Base-by-base conservation (phyloP, 2,888 invertebrate species). In the Oithona nana region DNA sequence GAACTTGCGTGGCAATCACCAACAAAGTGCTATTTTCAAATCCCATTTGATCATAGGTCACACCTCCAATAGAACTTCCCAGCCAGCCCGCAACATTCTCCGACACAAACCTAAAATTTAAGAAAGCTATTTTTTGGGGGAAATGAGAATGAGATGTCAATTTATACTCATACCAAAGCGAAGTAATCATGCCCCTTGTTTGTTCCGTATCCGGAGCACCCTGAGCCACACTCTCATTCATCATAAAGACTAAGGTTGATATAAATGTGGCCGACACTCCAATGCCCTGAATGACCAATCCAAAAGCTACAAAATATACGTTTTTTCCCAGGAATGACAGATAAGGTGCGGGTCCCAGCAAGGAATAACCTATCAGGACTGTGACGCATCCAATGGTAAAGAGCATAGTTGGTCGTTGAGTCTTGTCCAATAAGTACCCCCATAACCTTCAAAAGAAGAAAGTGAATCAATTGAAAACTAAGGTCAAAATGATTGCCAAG, bases 301-400 rank as follows among this genome's bases (percentile, higher is more conserved):
- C 58, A 22, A 58, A 24, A 13, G 39, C 48, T 11, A 58, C 48
- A 20, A 58, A n/a, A 22, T 58, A 58, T n/a, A 48, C 26, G 39
- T 31, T 58, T 22, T 48, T 28, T 11, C 39, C 39, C 22, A 58
- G 57, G 11, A 66, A 58, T 26, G 82, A 79, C 49, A 88, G 72
- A 71, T 86, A 85, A 0, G 86, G 85, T 1, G 84, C 85, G 0
- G 90, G 89, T 16, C 88, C 90, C 20, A 88, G 76, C 0, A 88
- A 75, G 64, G 80, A 72, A 71, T 88, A 86, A 3, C 83, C 86
- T 0, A 76, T 71, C 1, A 83, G 77, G 1, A 86, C 78, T 59
- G 83, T 77, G 2, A 79, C 62, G 63, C 83, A 82, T 1, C 87
- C 87, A 0, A 80, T 67, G 2, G 81, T 74, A 1, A 83, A 83